phyloP scores from a whole-genome alignment of 2,113 vertebrate genomes.

The Brachypodius melanocephalos region DNA sequence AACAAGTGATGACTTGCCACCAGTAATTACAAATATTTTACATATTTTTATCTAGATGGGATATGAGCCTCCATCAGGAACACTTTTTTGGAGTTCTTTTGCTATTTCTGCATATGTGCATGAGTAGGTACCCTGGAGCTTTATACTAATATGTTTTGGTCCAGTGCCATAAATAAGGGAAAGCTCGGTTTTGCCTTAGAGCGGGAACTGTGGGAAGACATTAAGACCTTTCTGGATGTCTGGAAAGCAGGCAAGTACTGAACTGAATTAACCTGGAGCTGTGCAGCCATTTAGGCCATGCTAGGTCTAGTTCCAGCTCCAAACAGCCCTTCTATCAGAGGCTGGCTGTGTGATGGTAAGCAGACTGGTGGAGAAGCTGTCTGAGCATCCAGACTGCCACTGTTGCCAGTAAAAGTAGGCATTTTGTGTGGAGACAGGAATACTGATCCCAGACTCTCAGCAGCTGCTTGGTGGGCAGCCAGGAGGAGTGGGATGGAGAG shows the following conservation, averaged over 20 bases:
- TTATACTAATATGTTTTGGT: background rate
- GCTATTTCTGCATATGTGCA: background rate
- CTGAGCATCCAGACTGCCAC: background rate
- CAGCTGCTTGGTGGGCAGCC: conserved; percentile 3
- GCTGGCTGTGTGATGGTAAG: background rate
- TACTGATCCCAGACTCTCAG: background rate
- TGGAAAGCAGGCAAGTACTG: background rate
- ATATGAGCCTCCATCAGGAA: background rate
- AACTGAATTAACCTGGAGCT: background rate
- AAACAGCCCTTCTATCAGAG: background rate
- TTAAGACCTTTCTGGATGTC: background rate
- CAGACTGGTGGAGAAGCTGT: background rate
- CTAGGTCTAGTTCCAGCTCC: background rate
- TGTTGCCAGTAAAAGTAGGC: background rate
- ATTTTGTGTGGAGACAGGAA: background rate
- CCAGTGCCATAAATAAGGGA: background rate
- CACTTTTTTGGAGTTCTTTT: background rate
- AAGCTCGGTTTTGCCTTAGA: background rate
- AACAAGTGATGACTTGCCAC: background rate
- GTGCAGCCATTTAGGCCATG: background rate
- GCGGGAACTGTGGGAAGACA: background rate
- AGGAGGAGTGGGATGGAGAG: background rate
- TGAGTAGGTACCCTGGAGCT: background rate
- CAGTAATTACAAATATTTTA: background rate
- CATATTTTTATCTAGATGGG: background rate